A percentile compares a stretch with the other conserved stretches of the same genome.
Evolutionary conservation across 1,140 invertebrate genomes (phyloP).

Genomic region (Brachionus paranguensis): DNA sequence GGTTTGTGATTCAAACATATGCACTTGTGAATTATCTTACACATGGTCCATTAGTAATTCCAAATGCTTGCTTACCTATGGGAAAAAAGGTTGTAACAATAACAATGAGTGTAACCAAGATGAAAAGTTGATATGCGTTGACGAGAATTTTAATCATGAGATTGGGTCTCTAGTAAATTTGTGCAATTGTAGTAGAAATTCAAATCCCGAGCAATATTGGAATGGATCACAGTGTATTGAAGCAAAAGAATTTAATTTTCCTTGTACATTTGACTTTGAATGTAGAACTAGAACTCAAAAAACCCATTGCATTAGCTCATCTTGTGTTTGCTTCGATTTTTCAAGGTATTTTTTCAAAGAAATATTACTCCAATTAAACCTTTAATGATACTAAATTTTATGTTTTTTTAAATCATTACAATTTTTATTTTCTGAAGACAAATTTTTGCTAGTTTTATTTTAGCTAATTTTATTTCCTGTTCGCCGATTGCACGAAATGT

Average conservation of each 20-base stretch:
- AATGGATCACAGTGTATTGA: not conserved
- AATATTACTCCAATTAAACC: too few relatives aligned
- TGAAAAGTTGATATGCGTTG: not conserved
- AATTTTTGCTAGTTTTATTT: too few relatives aligned
- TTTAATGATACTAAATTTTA: too few relatives aligned
- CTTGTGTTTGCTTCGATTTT: not conserved
- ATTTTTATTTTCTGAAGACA: too few relatives aligned
- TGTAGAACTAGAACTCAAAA: not conserved
- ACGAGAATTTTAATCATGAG: not conserved
- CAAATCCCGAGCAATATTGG: not conserved
- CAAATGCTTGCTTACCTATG: not conserved
- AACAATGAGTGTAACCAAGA: not conserved
- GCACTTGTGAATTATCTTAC: not conserved
- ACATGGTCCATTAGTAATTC: not conserved
- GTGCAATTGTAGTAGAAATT: not conserved
- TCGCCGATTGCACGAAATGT: too few relatives aligned
- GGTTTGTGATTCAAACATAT: not conserved
- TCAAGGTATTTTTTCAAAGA: not conserved
- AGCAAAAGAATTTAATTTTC: not conserved
- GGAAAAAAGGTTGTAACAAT: not conserved
- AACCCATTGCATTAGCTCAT: not conserved
- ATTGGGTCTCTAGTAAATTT: not conserved
- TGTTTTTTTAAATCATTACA: too few relatives aligned
- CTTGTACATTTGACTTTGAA: not conserved
- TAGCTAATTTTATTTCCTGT: too few relatives aligned